Base-by-base conservation (phyloP, 2,113 vertebrate species). In the Chloropsis cyanopogon region DNA sequence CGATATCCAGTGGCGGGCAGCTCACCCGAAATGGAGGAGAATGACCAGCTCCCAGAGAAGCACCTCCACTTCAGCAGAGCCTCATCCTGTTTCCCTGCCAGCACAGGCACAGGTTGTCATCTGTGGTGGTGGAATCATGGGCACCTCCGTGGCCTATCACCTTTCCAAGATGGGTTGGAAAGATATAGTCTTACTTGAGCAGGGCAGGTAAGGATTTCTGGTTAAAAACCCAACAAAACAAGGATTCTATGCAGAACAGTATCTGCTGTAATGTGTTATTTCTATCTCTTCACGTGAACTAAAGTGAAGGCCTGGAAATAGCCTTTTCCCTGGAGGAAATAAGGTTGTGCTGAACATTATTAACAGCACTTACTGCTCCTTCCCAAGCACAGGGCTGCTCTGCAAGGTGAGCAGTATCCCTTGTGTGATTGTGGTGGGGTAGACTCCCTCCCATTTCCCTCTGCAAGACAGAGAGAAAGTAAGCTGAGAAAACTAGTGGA, bases 71-170 rank as follows among this genome's bases (percentile, higher is more conserved):
- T 94, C 93, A 4, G 88, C 96, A 28, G 98, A 98, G 26, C 85
- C 97, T 5, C 97, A 96, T 25, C 88, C 84, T 0, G 14, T 93
- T 1, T 60, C 98, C 10, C 93, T 99, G 90, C 99, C 99, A 7
- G 88, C 98, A 5, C 98, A 98, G 72, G 99, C 99, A 1, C 98
- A 98, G 41, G 99, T 99, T 57, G 99, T 99, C 88, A 99, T 99
- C 95, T 99, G 99, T 82, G 99, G 99, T 7, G 99, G 99, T 20
- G 99, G 99, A 21, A 98, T 99, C 49, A 97, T 98, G 92, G 99
- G 99, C n/a, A 98, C 99, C 2, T 99, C 99, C 0, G 99, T 99
- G 84, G 99, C 99, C 0, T 99, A 99, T 96, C 99, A 99, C 93
- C 98, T 99, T 22, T 98, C 99, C 93, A 99, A 98, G 94, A 98